phyloP scores from a whole-genome alignment of 2,113 vertebrate species.

The Semnornis frantzii region DNA sequence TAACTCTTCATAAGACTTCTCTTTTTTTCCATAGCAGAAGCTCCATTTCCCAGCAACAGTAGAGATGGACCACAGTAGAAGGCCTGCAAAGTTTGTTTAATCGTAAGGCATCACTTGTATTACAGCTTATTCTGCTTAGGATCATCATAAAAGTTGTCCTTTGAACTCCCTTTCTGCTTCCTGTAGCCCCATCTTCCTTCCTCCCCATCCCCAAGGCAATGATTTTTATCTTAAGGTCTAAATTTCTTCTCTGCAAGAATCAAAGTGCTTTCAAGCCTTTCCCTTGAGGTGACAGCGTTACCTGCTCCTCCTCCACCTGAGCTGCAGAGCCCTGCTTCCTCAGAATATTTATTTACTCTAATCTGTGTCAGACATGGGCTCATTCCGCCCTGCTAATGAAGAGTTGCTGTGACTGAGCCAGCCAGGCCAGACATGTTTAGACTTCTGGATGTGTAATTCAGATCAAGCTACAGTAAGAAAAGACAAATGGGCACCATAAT shows the following conservation, averaged over 20 bases:
- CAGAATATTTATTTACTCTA: constrained; percentile 14
- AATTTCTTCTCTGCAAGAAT: constrained; percentile 30
- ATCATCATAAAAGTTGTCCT: constrained; percentile 1
- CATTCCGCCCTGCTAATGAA: not conserved
- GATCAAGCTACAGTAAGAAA: not conserved
- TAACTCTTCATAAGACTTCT: not conserved
- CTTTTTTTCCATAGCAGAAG: not conserved
- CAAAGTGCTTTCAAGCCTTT: constrained; percentile 38
- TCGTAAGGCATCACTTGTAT: not conserved
- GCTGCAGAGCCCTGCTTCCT: not conserved
- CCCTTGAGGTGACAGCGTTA: constrained; percentile 11
- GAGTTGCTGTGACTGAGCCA: not conserved
- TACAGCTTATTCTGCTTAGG: not conserved
- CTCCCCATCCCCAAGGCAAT: constrained; percentile 38
- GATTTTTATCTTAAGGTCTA: constrained; percentile 51
- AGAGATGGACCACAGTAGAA: not conserved
- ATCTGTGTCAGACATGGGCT: not conserved
- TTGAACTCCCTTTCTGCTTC: constrained; percentile 30
- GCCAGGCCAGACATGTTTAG: not conserved
- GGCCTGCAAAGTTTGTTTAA: not conserved
- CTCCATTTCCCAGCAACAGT: not conserved
- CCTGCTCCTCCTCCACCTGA: constrained; percentile 13
- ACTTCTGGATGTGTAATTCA: not conserved
- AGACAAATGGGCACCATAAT: not conserved
- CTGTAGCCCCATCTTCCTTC: constrained; percentile 13